Evolutionary conservation across 1,140 invertebrate genomes (phyloP), one percentile per base, ranked within the genome.

Genomic region (Drosophila arizonae): DNA sequence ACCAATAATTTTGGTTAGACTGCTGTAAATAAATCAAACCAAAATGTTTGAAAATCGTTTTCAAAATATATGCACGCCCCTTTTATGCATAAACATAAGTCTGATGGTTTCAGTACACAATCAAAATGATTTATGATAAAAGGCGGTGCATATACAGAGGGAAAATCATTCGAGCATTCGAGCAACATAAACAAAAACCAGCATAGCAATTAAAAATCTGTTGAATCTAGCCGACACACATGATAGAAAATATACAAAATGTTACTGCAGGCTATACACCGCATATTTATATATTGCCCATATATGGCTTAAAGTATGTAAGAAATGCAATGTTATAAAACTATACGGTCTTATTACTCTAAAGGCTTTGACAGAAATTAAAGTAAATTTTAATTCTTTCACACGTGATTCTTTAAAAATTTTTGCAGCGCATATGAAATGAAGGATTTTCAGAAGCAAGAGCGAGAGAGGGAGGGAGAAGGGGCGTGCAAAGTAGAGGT

Each of bases 161-260:
- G 67, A 73, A 71, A 46, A 81, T 81, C 78, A 81, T 81, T 76
- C 61, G 65, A 78, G 81, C 77, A 46, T 1, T 9, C n/a, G 6
- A 46, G 72, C 77, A 46, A 72, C 77, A 70, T 74, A 70, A 77
- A 75, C 79, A 50, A 63, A 82, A 50, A 64, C 57, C 66, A 69
- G 65, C 69, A 56, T 72, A 67, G 79, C 82, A 87, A 87, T 87
- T 87, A 87, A 87, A 87, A 88, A 88, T 73, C 79, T 70, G 79
- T 77, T 79, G 84, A 88, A 82, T 46, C 79, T 82, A 71, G 82
- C 84, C 82, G 81, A 75, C 61, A 64, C 72, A 52, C 67, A 70
- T 87, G 82, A 86, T 82, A 61, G 61, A 58, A 70, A 76, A 82
- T 58, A 11, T 39, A 39, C 1, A 21, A 17, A 46, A 46, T 33